A percentile compares a stretch with the other conserved stretches of the same genome.
phyloP scores from a whole-genome alignment of 2,888 invertebrate genomes.

The Scaptomyza flava region DNA sequence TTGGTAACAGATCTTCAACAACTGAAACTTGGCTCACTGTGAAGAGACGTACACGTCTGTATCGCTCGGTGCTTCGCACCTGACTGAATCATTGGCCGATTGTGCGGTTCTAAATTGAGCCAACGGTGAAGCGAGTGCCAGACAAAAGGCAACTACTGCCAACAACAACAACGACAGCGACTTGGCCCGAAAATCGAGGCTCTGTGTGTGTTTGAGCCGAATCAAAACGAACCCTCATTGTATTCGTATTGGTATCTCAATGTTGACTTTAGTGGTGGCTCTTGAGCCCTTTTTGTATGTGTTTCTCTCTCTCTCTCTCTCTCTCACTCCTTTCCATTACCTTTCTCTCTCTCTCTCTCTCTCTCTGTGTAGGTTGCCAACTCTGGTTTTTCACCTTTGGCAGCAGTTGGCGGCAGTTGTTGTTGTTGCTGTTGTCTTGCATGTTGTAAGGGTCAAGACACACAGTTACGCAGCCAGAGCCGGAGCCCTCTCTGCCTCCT shows the following conservation, averaged over 20 bases:
- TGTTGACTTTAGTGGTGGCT: conserved; percentile 70
- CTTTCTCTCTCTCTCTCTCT: conserved; percentile 2
- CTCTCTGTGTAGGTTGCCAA: conserved; percentile 48
- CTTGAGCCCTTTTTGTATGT: conserved; percentile 48
- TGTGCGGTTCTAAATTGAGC: conserved; percentile 81
- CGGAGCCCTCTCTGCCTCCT: conserved; percentile 25
- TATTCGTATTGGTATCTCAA: conserved; percentile 52
- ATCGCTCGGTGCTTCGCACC: conserved; percentile 84
- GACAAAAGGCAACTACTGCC: conserved; percentile 18
- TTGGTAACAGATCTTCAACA: conserved; percentile 46
- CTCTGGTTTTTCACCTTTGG: conserved; percentile 81
- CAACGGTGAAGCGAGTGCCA: conserved; percentile 74
- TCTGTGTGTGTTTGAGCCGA: conserved; percentile 57
- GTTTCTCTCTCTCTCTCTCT: background rate
- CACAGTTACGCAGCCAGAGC: conserved; percentile 78
- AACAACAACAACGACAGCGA: conserved; percentile 39
- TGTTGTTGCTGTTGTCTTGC: conserved; percentile 59
- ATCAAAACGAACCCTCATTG: conserved; percentile 75
- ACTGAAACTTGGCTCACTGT: conserved; percentile 55
- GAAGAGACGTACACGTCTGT: conserved; percentile 82
- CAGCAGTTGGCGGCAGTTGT: conserved; percentile 72
- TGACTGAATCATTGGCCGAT: conserved; percentile 84
- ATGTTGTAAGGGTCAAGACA: conserved; percentile 78
- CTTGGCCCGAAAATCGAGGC: conserved; percentile 74
- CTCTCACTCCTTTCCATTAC: background rate